Evolutionary conservation across 2,888 invertebrate genomes (phyloP), one percentile per base, ranked within the genome.

Genomic region (Agrotis ipsilon): DNA sequence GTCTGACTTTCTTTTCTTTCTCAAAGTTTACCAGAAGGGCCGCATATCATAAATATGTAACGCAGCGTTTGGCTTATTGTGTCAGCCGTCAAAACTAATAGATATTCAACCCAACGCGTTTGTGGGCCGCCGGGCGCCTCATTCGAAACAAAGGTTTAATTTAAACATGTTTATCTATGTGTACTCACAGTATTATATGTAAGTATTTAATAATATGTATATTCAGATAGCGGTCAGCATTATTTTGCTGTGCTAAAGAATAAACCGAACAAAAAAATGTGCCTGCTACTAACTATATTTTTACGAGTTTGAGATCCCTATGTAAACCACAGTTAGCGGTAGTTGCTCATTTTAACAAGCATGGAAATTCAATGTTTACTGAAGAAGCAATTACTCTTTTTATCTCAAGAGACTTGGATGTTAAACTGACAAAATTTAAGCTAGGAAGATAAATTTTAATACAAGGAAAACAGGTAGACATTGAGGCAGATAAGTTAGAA

Each of bases 71-170:
- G 57, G 39, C 51, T 81, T 67, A 59, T 72, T 76, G 71, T 75
- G 74, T 70, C 72, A 78, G 58, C 48, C 54, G 62, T 61, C 54
- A 51, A 68, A 72, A 61, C 72, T 70, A 60, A 72, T 85, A 84
- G 72, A 78, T 81, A 84, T 82, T 83, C 74, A 61, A 78, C 61
- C 24, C 76, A 75, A 19, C 61, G 63, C 65, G 60, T 80, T 69
- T 49, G 69, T 72, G 21, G 70, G 55, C 59, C 61, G 72, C 45
- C 48, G 64, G 66, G 78, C 76, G 76, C 85, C 71, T 68, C 62
- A 69, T 69, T 77, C 27, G 68, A 77, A 80, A 85, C 85, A 85
- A 82, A 80, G 71, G 82, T 70, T 79, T 80, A 76, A 81, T 80
- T 81, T 73, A 86, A 76, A 74, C 68, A 65, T 71, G 68, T 82